Base-by-base conservation (phyloP, 2,113 vertebrate genomes). In the Myrmecobius fasciatus region DNA sequence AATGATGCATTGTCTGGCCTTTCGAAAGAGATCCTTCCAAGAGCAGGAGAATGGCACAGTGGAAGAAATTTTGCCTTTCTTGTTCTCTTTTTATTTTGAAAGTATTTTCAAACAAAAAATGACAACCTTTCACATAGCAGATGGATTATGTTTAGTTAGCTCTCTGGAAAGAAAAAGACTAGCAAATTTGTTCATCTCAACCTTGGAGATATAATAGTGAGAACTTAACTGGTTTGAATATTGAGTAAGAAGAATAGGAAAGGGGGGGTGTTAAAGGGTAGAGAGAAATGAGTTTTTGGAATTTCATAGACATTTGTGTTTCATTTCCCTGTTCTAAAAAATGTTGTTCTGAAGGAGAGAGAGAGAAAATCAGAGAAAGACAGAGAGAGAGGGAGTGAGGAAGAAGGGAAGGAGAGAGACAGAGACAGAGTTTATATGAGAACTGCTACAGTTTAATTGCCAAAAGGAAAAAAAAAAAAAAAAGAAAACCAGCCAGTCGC, bases 291-390 rank as follows among this genome's bases (percentile, higher is more conserved):
- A 52, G 52, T 89, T 96, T 96, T 93, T 9, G 7, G 49, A 88
- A 96, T 91, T 96, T 52, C 92, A 54, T 48, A 92, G 90, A 97
- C 96, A 97, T 97, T 98, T 97, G 97, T 97, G 95, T 97, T 97
- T 97, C 93, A 97, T 97, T 96, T 97, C 91, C 47, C 89, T 96
- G 83, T 93, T 96, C 56, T 96, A 95, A 89, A 43, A n/a, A 97
- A 96, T 8, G 90, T 93, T 93, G 89, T 95, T 95, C 93, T 92
- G 93, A 91, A 54, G 25, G 52, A 96, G 96, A 52, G 95, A 96
- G 94, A 96, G 95, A 94, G 90, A 56, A 3, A 28, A n/a, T 28
- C 1, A 75, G 31, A 75, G 60, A 75, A 1, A 75, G 60, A 75
- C 12, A 75, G 31, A 75, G 31, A 56, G 26, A 56, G 31, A 31